phyloP scores from a whole-genome alignment of 2,113 vertebrate genomes.

The Corapipo altera region DNA sequence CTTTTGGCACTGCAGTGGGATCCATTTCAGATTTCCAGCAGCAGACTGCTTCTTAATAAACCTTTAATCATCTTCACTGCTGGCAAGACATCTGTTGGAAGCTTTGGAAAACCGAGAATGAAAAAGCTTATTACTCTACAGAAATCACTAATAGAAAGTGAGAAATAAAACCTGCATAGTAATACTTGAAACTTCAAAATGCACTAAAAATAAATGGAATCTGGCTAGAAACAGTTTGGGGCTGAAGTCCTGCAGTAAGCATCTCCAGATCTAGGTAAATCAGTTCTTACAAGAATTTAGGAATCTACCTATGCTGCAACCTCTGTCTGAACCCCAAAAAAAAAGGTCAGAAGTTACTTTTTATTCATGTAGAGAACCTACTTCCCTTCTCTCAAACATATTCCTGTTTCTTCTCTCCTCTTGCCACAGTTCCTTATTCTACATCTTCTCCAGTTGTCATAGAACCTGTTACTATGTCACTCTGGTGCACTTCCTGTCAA shows the following conservation, averaged over 20 bases:
- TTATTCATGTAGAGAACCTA: not conserved
- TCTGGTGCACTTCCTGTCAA: fast-evolving
- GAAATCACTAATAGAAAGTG: conserved; percentile 53
- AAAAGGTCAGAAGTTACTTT: not conserved
- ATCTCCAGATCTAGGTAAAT: not conserved
- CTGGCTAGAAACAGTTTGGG: conserved; percentile 10
- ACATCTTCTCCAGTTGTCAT: not conserved
- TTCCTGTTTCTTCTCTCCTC: not conserved
- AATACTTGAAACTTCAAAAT: conserved; percentile 45
- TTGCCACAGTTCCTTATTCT: not conserved
- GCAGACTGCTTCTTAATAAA: conserved; percentile 40
- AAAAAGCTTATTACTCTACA: conserved; percentile 44
- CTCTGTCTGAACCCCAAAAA: not conserved
- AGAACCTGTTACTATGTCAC: not conserved
- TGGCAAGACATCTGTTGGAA: conserved; percentile 57
- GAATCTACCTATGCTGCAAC: not conserved
- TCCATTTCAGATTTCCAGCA: conserved; percentile 56
- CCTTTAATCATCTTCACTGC: conserved; percentile 54
- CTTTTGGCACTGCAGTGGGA: conserved; percentile 18
- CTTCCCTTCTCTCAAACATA: not conserved
- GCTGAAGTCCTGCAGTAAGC: not conserved
- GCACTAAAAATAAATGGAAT: conserved; percentile 51
- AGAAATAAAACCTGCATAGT: conserved; percentile 50
- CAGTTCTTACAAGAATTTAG: not conserved
- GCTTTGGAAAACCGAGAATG: conserved; percentile 30